Evolutionary conservation across 1,140 invertebrate species (phyloP).

Genomic region (Caerostris darwini): DNA sequence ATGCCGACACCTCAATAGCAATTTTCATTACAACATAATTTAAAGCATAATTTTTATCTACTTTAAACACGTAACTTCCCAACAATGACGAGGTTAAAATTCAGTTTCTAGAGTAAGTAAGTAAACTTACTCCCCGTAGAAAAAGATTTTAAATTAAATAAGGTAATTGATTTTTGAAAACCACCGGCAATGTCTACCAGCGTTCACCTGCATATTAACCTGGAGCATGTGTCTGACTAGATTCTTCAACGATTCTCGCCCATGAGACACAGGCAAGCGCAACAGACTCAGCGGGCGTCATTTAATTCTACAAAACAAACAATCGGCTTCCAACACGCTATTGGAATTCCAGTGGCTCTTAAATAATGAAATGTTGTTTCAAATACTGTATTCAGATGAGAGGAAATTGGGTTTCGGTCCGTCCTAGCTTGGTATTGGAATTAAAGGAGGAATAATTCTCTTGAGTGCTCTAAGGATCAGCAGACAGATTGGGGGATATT

Average conservation of each 20-base stretch:
- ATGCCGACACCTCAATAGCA: not conserved
- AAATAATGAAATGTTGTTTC: conserved; percentile 40
- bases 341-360: not conserved
- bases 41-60: not conserved
- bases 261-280: not conserved
- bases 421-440: not conserved
- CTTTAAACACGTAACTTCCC: too few species aligned
- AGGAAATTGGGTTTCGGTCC: not conserved
- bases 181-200: not conserved
- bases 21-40: not conserved
- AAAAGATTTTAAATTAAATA: conserved; percentile 13
- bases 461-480: not conserved
- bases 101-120: not conserved
- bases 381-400: conserved; percentile 21
- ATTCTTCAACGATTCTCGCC: not conserved
- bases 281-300: not conserved
- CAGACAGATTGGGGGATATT: not conserved
- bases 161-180: not conserved
- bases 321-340: not conserved
- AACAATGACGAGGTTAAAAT: not conserved
- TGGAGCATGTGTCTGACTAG: not conserved
- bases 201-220: not conserved
- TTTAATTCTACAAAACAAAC: conserved; percentile 22
- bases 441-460: not conserved
- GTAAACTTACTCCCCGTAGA: not conserved